phyloP scores from a whole-genome alignment of 2,797 vertebrate species.

The Lutjanus campechanus region DNA sequence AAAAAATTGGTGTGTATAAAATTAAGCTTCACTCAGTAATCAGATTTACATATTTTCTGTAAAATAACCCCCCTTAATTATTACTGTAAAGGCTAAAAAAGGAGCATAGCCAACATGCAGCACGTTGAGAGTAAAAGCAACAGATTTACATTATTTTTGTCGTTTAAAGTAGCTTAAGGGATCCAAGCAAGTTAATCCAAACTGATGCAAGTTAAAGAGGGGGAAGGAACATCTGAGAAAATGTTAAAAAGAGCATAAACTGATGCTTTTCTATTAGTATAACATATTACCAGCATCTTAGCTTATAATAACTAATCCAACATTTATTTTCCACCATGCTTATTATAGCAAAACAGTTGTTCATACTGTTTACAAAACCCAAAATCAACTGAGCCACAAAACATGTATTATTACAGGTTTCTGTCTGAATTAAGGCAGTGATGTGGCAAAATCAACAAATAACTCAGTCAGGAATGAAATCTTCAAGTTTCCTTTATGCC shows the following conservation, averaged over 20 bases:
- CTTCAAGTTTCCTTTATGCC: constrained; percentile 91
- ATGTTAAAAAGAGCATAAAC: not conserved
- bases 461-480: constrained; percentile 83
- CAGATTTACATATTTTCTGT: not conserved
- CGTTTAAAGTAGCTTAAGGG: no score
- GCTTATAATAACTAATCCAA: not conserved
- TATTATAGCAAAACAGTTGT: not conserved
- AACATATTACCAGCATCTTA: not conserved
- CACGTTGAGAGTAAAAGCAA: no score
- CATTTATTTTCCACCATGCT: not conserved
- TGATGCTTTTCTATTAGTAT: constrained; percentile 2
- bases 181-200: constrained; percentile 3
- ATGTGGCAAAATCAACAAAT: constrained; percentile 62
- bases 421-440: not conserved
- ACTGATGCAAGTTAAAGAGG: not conserved
- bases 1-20: not conserved
- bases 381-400: not conserved
- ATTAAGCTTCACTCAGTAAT: not conserved
- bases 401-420: constrained; percentile 5
- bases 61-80: no score
- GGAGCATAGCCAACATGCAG: no score
- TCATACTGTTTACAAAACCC: not conserved
- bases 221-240: not conserved
- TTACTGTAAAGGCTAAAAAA: no score
- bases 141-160: constrained; percentile 1